Evolutionary conservation across 1,140 invertebrate species (phyloP).

Genomic region (Drosophila melanica): DNA sequence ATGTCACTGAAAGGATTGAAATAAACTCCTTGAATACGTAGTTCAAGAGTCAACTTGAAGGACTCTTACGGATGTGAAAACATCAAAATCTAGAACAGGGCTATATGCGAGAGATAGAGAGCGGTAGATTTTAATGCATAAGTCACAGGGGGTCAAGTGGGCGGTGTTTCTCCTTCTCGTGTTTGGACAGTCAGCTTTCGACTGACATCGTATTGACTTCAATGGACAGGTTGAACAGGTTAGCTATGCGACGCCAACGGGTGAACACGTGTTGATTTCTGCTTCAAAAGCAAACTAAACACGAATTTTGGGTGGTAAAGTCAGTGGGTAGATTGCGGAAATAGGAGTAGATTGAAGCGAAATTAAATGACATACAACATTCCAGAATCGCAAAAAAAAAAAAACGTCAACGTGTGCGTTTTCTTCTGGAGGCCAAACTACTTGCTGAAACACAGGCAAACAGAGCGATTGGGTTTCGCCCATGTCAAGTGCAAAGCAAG

Average conservation of each 20-base stretch:
- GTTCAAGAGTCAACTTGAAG: constrained; percentile 56
- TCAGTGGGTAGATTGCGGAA: constrained; percentile 48
- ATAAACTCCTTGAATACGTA: constrained; percentile 6
- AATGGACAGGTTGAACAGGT: constrained; percentile 18
- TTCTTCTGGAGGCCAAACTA: constrained; percentile 5
- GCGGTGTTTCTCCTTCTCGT: constrained; percentile 20
- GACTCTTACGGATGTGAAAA: constrained; percentile 55
- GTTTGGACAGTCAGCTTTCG: constrained; percentile 59
- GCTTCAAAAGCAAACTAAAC: constrained; percentile 38
- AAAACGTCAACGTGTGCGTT: constrained; percentile 2
- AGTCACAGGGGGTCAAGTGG: constrained; percentile 50
- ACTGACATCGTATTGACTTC: constrained; percentile 51
- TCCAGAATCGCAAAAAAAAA: constrained; percentile 1
- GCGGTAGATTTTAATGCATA: constrained; percentile 17
- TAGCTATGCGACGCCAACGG: constrained; percentile 50
- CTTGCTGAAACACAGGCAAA: neutral
- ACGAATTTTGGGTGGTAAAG: constrained; percentile 16
- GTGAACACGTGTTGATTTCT: constrained; percentile 69
- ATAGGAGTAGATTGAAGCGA: constrained; percentile 63
- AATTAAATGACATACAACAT: constrained; percentile 61
- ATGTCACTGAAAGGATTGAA: constrained; percentile 66
- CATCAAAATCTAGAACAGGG: constrained; percentile 54
- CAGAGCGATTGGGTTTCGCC: constrained; percentile 24
- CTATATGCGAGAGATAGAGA: neutral
- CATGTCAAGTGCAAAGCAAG: constrained; percentile 45